Base-by-base conservation (phyloP, 2,113 vertebrate genomes). In the Dipodomys spectabilis region DNA sequence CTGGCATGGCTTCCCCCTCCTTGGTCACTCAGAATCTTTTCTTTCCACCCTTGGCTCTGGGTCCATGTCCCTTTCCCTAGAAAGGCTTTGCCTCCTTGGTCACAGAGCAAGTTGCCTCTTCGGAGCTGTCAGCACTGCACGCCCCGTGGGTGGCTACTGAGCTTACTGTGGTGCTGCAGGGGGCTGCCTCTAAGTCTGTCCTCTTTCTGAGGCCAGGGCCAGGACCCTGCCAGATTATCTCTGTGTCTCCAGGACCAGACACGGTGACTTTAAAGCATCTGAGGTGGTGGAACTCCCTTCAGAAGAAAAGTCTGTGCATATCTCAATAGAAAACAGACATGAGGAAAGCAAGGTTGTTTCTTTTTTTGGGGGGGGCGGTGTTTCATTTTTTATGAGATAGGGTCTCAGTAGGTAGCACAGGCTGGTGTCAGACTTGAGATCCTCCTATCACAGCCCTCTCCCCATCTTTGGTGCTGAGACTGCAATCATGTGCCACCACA, bases 291-390 rank as follows among this genome's bases (percentile, higher is more conserved):
- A 60, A 6, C 11, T n/a, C 93, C 78, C 53, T 86, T 72, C 57
- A n/a, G 77, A 91, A 91, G 65, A 73, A 67, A 69, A 81, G 18
- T 44, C 22, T 13, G 11, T 69, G 32, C 32, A 6, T 23, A 30
- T 82, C 57, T 81, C 68, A 49, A 27, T 30, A 82, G 64, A 78
- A 78, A 96, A 45, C n/a, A 92, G 74, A n/a, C 15, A 69, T 9
- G 62, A 94, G 30, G 39, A 62, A 57, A 16, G 19, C 4, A 16
- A 64, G 44, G 19, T 39, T 13, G 1, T 28, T 5, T 81, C n/a
- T n/a, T 2, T 49, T 49, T 49, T 49, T 10, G 8, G 8, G 49
- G 8, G 49, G 8, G 23, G 20, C n/a, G n/a, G n/a, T n/a, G n/a
- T 32, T 12, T 20, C 28, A 20, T 62, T 22, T 22, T 44, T 81